Evolutionary conservation across 2,113 vertebrate species (phyloP).

Genomic region (Strigops habroptila): DNA sequence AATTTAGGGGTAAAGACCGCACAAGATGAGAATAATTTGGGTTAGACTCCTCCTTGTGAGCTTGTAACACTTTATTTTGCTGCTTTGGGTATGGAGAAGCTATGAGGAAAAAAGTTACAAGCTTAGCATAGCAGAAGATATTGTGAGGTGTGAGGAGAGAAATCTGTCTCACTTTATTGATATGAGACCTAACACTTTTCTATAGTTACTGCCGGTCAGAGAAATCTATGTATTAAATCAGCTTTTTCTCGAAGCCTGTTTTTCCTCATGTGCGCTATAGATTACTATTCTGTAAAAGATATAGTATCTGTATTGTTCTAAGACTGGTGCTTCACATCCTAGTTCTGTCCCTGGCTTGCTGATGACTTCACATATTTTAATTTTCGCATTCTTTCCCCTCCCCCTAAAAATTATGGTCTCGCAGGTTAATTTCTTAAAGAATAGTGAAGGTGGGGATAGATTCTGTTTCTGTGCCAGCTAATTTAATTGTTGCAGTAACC

Average conservation of each 20-base stretch:
- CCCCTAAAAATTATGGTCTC: background rate
- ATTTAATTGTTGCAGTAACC: background rate
- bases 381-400: background rate
- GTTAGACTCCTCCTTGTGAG: background rate
- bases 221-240: background rate
- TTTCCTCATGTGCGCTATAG: rapidly evolving
- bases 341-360: background rate
- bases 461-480: background rate
- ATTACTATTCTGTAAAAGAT: background rate
- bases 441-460: background rate
- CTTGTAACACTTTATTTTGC: background rate
- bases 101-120: background rate
- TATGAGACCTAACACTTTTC: background rate
- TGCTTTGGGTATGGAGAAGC: background rate
- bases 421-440: background rate
- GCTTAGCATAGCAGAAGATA: background rate
- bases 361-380: background rate
- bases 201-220: background rate
- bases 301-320: background rate
- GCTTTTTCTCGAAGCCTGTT: background rate
- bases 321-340: background rate
- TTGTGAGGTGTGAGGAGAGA: background rate
- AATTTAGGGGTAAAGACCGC: background rate
- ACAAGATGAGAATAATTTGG: background rate
- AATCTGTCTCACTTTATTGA: background rate